Evolutionary conservation across 1,140 invertebrate genomes (phyloP), one percentile per base, ranked within the genome.

Genomic region (Palaemon carinicauda): DNA sequence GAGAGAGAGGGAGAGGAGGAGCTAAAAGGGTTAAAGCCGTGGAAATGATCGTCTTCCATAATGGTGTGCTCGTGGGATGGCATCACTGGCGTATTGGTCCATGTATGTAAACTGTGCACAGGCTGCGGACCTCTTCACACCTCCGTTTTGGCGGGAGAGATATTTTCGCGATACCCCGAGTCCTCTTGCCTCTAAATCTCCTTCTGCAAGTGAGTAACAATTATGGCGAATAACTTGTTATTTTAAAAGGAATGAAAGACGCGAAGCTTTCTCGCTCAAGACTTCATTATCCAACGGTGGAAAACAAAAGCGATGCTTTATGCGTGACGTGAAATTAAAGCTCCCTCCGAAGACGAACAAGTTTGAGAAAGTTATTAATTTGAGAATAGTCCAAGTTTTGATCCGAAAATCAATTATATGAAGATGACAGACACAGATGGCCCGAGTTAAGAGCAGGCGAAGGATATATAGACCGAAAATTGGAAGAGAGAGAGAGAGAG

Each of bases 331-430:
- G 52, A 86, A 86, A 86, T 71, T 79, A 71, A 79, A 31, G 60
- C 17, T 41, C n/a, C 17, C 31, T 41, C 12, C 19, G 52, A 41
- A 69, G 51, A 54, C 56, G 77, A 71, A 86, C 84, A 86, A 86
- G 84, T 86, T 86, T 86, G 78, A 86, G 88, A 88, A 88, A 88
- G 88, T 88, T 88, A 88, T 88, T 88, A 88, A 88, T 88, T 88
- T 88, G 88, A 85, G 82, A 88, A 86, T 85, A 88, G 89, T 80
- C 51, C 87, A 90, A 89, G 86, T 89, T 89, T 90, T 89, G 81
- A 87, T 85, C 74, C 88, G 82, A 89, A 89, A 90, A 82, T 90
- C 88, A 82, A 90, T 81, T 87, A 90, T 89, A 89, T 90, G 82
- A 84, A 86, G 81, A 80, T 89, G 78, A 88, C 85, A 83, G 75